A percentile compares a stretch with the other conserved stretches of the same genome.
phyloP scores from a whole-genome alignment of 2,797 vertebrate genomes.

The Bovichtus diacanthus region DNA sequence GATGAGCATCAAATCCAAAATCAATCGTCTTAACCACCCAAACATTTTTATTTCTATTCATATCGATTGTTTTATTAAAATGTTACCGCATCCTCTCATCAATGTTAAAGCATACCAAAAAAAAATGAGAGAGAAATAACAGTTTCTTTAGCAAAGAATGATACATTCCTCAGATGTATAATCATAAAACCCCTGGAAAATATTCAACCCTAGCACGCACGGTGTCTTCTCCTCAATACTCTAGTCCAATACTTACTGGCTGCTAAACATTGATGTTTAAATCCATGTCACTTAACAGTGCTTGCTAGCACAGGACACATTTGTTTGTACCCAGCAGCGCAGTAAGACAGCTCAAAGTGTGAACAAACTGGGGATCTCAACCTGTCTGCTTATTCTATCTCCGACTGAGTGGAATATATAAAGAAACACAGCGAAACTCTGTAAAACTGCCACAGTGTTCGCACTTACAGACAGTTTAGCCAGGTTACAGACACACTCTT shows the following conservation, averaged over 20 bases:
- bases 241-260: not conserved
- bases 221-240: not conserved
- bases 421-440: constrained; percentile 58
- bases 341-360: constrained; percentile 23
- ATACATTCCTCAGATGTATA: not conserved
- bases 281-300: constrained; percentile 13
- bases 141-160: not conserved
- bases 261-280: constrained; percentile 25
- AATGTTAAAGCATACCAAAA: not conserved
- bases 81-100: not conserved
- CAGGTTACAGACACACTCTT: constrained; percentile 74
- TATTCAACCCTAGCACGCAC: not conserved
- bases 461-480: constrained; percentile 70
- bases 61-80: not conserved
- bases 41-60: not conserved
- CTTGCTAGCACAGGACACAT: not conserved
- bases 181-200: not conserved
- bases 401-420: constrained; percentile 42
- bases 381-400: constrained; percentile 40
- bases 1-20: not conserved
- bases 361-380: constrained; percentile 46
- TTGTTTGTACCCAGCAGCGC: constrained; percentile 19
- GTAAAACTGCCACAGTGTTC: constrained; percentile 67
- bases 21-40: not conserved
- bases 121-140: not conserved